Conservation (phyloP, 2,113 vertebrate genomes). For the Nibea coibor region DNA sequence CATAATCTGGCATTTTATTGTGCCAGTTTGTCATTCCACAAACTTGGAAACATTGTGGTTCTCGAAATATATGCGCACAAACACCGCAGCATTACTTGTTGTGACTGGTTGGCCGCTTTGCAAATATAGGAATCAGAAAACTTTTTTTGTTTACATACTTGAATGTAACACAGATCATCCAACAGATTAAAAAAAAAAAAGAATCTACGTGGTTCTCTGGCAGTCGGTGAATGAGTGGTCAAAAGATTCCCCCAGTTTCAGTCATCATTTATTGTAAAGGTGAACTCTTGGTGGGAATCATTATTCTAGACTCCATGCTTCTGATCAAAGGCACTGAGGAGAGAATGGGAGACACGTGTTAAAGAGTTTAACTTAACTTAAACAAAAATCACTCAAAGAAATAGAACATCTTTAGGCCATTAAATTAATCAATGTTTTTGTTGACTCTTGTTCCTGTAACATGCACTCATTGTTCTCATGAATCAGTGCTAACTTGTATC, state of each 20-base stretch:
- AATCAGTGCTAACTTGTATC: no score
- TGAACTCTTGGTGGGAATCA: slow-evolving; percentile 94
- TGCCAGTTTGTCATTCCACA: background rate
- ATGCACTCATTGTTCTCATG: no score
- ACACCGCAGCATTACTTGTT: background rate
- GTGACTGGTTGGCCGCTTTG: background rate
- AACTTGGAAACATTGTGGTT: background rate
- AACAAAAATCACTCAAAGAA: background rate
- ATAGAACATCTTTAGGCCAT: background rate
- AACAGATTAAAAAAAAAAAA: background rate
- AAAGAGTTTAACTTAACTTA: background rate
- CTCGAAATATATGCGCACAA: background rate
- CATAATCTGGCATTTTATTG: background rate
- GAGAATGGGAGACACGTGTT: slow-evolving; percentile 31
- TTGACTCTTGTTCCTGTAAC: no score
- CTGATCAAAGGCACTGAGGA: slow-evolving; percentile 91
- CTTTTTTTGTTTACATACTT: background rate
- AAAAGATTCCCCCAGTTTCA: background rate
- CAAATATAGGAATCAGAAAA: slow-evolving; percentile 13
- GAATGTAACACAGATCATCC: slow-evolving; percentile 16
- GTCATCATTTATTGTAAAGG: slow-evolving; percentile 86
- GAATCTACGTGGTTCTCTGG: background rate
- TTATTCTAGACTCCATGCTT: slow-evolving; percentile 95
- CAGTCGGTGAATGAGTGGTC: background rate
- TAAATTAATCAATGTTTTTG: background rate